phyloP scores from a whole-genome alignment of 2,888 invertebrate species.

The Acanthosoma haemorrhoidale region DNA sequence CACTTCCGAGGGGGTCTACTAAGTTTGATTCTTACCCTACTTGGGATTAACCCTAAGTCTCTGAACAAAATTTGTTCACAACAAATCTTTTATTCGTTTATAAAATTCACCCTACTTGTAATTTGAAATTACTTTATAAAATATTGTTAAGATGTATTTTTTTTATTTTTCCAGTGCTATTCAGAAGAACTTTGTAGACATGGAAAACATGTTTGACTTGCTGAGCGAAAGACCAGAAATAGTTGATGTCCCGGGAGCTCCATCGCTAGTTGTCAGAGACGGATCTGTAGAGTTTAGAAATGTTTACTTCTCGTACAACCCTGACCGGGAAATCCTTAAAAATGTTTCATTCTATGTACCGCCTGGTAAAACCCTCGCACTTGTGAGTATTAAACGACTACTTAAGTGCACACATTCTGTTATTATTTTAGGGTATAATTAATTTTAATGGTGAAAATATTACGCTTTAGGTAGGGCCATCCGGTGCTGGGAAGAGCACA shows the following conservation, averaged over 20 bases:
- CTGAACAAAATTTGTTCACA: too few relatives aligned
- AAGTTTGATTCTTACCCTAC: too few relatives aligned
- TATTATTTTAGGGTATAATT: neutral
- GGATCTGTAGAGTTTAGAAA: conserved; percentile 82
- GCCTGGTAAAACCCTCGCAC: conserved; percentile 77
- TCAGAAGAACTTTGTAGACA: conserved; percentile 95
- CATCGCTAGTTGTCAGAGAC: conserved; percentile 59
- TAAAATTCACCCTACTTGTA: too few relatives aligned
- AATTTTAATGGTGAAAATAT: neutral
- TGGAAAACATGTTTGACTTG: conserved; percentile 99
- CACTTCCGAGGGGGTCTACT: too few relatives aligned
- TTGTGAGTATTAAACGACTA: conserved; percentile 51
- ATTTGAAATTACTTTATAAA: neutral
- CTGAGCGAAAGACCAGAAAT: conserved; percentile 83
- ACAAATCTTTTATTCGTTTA: too few relatives aligned
- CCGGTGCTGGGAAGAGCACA: conserved; percentile 93
- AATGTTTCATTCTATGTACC: conserved; percentile 74
- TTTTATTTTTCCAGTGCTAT: conserved; percentile 66
- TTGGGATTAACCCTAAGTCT: too few relatives aligned
- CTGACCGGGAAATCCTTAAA: conserved; percentile 68
- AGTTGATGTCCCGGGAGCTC: conserved; percentile 73
- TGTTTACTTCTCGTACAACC: conserved; percentile 82
- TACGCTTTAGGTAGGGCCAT: conserved; percentile 67
- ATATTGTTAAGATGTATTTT: neutral
- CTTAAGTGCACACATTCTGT: neutral